A percentile compares a stretch with the other conserved stretches of the same genome.
Evolutionary conservation across 2,113 vertebrate species (phyloP).

Genomic region (Sapayoa aenigma): DNA sequence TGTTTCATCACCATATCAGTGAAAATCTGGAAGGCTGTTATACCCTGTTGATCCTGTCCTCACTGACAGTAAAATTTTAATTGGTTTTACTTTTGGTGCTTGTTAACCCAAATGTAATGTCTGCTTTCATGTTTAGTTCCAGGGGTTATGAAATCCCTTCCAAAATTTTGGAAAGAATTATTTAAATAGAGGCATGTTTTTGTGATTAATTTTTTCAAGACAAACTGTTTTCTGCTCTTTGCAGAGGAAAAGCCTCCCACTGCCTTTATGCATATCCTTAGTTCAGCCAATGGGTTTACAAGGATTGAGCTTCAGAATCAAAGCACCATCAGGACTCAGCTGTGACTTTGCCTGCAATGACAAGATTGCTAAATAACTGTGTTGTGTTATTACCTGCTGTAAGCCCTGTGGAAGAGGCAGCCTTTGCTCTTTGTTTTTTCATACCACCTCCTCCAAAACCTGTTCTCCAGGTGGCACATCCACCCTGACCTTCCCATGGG

Average conservation of each 20-base stretch:
- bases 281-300: not conserved
- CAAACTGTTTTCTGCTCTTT: conserved; percentile 16
- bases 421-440: not conserved
- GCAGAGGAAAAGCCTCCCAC: not conserved
- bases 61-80: conserved; percentile 62
- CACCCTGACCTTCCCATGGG: not conserved
- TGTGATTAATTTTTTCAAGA: not conserved
- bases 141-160: conserved; percentile 51
- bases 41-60: conserved; percentile 46
- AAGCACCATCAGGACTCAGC: conserved; percentile 15
- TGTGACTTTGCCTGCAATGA: not conserved
- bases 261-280: not conserved
- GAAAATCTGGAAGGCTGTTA: conserved; percentile 40
- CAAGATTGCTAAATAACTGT: not conserved
- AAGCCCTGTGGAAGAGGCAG: not conserved
- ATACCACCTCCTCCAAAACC: not conserved
- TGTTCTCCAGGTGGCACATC: not conserved
- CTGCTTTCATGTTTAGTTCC: conserved; percentile 54
- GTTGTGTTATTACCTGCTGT: not conserved
- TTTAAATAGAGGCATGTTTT: not conserved
- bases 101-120: conserved; percentile 56
- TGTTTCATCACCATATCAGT: conserved; percentile 53
- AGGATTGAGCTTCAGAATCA: conserved; percentile 5
- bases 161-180: conserved; percentile 24
- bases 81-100: conserved; percentile 66